Evolutionary conservation across 2,797 vertebrate genomes (phyloP).

Genomic region (Lemur catta): DNA sequence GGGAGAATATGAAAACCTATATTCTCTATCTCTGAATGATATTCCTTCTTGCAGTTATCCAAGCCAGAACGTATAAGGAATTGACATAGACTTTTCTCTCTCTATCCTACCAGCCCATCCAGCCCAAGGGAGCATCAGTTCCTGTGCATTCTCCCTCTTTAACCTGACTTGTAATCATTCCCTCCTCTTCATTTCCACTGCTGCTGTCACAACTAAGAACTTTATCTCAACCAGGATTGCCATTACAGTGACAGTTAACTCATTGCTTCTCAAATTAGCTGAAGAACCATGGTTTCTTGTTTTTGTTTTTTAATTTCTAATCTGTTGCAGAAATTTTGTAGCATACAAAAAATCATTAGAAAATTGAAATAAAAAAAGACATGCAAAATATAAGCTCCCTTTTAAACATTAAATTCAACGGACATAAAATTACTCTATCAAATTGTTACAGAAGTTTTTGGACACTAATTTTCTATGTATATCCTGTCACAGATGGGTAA

Average conservation of each 20-base stretch:
- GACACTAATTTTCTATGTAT: not conserved
- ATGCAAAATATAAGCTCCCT: not conserved
- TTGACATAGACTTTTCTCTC: not conserved
- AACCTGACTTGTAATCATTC: not conserved
- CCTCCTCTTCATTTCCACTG: not conserved
- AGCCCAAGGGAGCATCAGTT: not conserved
- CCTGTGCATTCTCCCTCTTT: not conserved
- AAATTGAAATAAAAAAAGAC: slow-evolving; percentile 32
- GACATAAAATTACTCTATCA: not conserved
- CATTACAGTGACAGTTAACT: not conserved
- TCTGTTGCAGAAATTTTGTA: slow-evolving; percentile 16
- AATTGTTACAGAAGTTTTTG: not conserved
- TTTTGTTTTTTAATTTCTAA: slow-evolving; percentile 11
- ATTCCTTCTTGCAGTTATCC: not conserved
- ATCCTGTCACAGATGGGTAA: not conserved
- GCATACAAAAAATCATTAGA: slow-evolving; percentile 3
- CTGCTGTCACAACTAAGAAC: not conserved
- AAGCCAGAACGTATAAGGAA: not conserved
- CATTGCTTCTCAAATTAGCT: not conserved
- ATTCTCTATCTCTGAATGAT: not conserved
- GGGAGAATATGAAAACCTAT: not conserved
- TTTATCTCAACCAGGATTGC: not conserved
- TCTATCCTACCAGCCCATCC: not conserved
- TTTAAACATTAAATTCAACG: not conserved
- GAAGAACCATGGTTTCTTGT: not conserved